Conservation (phyloP, 1,140 invertebrate genomes). For the Drosophila lowei region DNA sequence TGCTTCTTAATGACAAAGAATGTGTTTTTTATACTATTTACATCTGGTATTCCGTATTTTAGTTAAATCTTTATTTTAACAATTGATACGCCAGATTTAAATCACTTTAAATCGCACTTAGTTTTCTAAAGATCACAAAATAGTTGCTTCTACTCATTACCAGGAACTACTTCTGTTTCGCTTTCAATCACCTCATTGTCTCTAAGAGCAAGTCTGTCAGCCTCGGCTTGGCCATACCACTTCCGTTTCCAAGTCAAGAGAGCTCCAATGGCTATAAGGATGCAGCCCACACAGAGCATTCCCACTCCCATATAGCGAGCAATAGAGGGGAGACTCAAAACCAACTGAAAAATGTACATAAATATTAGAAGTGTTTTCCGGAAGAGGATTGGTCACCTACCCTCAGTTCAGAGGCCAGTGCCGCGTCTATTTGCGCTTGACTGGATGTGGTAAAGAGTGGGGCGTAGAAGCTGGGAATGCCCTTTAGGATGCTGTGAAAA, state of each 20-base stretch:
- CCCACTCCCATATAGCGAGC: slow-evolving; percentile 64
- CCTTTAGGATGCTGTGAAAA: slow-evolving; percentile 57
- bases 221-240: slow-evolving; percentile 60
- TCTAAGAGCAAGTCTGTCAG: slow-evolving; percentile 46
- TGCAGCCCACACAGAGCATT: slow-evolving; percentile 55
- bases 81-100: too few relatives aligned
- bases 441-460: slow-evolving; percentile 72
- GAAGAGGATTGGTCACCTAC: slow-evolving; percentile 25
- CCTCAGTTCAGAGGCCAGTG: slow-evolving; percentile 61
- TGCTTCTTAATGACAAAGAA: too few relatives aligned
- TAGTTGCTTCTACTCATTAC: neutral
- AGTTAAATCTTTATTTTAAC: too few relatives aligned
- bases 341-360: slow-evolving; percentile 44
- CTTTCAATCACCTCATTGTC: slow-evolving; percentile 18
- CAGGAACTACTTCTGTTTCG: neutral
- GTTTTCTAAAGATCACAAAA: slow-evolving; percentile 6
- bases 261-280: slow-evolving; percentile 49
- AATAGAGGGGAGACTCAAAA: slow-evolving; percentile 59
- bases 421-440: slow-evolving; percentile 53
- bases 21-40: too few relatives aligned
- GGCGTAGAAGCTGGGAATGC: slow-evolving; percentile 66
- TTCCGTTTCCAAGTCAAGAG: slow-evolving; percentile 54
- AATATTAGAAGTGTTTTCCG: neutral
- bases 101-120: too few relatives aligned
- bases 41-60: too few relatives aligned